phyloP scores from a whole-genome alignment of 2,797 vertebrate genomes.

The Arremon aurantiirostris region DNA sequence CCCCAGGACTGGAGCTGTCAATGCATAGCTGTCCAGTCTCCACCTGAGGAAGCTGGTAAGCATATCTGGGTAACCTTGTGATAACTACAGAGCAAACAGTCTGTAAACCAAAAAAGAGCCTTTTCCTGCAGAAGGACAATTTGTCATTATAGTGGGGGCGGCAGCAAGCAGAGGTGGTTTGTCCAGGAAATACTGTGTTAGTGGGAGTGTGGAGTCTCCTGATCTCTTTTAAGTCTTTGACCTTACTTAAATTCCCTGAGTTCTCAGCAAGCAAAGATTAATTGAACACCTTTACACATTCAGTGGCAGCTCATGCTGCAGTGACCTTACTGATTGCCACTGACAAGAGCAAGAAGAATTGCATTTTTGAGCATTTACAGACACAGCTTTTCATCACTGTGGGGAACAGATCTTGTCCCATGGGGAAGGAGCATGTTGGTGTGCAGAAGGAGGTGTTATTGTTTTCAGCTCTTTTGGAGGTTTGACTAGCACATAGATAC shows the following conservation, averaged over 20 bases:
- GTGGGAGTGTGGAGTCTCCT: not conserved
- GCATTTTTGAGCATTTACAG: conserved; percentile 33
- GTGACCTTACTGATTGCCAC: conserved; percentile 23
- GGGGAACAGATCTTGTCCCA: not conserved
- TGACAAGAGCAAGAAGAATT: conserved; percentile 10
- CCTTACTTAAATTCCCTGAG: conserved; percentile 36
- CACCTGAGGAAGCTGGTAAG: not conserved
- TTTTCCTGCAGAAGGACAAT: not conserved
- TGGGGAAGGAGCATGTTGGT: not conserved
- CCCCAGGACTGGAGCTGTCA: not conserved
- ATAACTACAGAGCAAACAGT: not conserved
- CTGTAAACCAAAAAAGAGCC: not conserved
- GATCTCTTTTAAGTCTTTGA: conserved; percentile 45
- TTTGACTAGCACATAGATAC: not conserved
- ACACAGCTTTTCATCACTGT: not conserved
- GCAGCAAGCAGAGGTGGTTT: not conserved
- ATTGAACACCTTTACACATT: conserved; percentile 40
- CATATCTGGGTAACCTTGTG: not conserved
- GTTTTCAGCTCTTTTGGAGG: not conserved
- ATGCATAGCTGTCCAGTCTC: not conserved
- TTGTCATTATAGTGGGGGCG: not conserved
- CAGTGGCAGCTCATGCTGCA: not conserved
- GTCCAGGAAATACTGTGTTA: not conserved
- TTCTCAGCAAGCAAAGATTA: conserved; percentile 55
- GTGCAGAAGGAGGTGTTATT: not conserved